Evolutionary conservation across 2,888 invertebrate genomes (phyloP).

Genomic region (Cheilosia variabilis): DNA sequence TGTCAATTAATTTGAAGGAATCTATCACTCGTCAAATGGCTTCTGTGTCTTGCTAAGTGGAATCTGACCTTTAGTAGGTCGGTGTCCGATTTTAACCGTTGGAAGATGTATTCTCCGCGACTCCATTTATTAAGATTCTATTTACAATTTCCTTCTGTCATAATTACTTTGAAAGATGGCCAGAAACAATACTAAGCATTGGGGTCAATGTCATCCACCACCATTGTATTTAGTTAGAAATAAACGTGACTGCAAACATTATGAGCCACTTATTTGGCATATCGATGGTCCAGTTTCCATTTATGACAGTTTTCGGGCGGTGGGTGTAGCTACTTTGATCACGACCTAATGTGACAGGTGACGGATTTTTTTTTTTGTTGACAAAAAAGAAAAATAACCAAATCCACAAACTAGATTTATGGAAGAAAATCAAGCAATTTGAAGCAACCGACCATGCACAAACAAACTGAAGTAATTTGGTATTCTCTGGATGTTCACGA

Average conservation of each 20-base stretch:
- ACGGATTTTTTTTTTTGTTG: neutral
- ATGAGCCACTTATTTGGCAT: constrained; percentile 9
- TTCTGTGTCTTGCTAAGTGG: too few species aligned
- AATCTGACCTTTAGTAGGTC: too few species aligned
- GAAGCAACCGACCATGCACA: neutral
- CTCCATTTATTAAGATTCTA: too few species aligned
- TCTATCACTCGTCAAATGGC: too few species aligned
- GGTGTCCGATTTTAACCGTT: too few species aligned
- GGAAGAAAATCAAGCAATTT: constrained; percentile 3
- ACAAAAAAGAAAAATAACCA: too few species aligned
- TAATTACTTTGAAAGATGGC: neutral
- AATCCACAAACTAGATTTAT: constrained; percentile 9
- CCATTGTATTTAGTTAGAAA: neutral
- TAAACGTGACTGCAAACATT: constrained; percentile 48
- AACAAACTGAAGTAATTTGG: constrained; percentile 22
- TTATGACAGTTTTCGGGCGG: neutral
- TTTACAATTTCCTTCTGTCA: too few species aligned
- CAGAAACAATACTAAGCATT: neutral
- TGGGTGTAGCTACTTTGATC: neutral
- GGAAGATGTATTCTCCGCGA: too few species aligned
- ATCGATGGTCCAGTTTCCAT: constrained; percentile 42
- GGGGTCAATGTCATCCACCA: too few species aligned
- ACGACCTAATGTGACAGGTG: constrained; percentile 27
- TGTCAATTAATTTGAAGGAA: too few species aligned
- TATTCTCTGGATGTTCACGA: constrained; percentile 30